Evolutionary conservation across 1,140 invertebrate genomes (phyloP), one percentile per base, ranked within the genome.

Genomic region (Akabosia matsudoensis): DNA sequence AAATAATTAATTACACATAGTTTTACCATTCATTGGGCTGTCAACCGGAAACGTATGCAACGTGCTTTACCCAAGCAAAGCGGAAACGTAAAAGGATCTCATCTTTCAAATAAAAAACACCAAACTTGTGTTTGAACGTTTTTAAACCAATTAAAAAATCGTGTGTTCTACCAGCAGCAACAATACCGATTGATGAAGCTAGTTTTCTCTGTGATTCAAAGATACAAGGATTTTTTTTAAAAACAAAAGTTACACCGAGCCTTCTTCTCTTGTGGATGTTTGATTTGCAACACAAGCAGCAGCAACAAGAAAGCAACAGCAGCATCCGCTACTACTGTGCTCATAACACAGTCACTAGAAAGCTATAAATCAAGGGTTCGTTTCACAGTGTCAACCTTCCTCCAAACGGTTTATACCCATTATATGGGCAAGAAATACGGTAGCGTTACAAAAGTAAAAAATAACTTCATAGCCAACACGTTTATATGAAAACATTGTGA

Each of bases 381-480:
- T 67, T 67, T 67, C 61, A 67, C 30, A 30, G 61, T 67, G 61
- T 67, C 61, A 67, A 67, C 61, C 61, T 67, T 67, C 61, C 61
- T 67, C n/a, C n/a, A 67, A 56, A 56, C 37, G 37, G 7, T 45
- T 10, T 18, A 45, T 45, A 45, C 37, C 7, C 18, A 45, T 7
- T 18, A 45, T 18, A 45, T 18, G 37, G 7, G 18, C 37, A 45
- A 45, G 7, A 45, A 45, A 45, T 18, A 45, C 18, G 18, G 37
- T 45, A n/a, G n/a, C n/a, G n/a, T n/a, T n/a, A n/a, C n/a, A n/a
- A n/a, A n/a, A n/a, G n/a, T n/a, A n/a, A n/a, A n/a, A n/a, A n/a
- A n/a, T n/a, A n/a, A n/a, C n/a, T n/a, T n/a, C n/a, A n/a, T n/a
- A n/a, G n/a, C n/a, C 4, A 61, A 61, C 10, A 61, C 10, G 22